Evolutionary conservation across 2,113 vertebrate genomes (phyloP).

Genomic region (Nibea albiflora): DNA sequence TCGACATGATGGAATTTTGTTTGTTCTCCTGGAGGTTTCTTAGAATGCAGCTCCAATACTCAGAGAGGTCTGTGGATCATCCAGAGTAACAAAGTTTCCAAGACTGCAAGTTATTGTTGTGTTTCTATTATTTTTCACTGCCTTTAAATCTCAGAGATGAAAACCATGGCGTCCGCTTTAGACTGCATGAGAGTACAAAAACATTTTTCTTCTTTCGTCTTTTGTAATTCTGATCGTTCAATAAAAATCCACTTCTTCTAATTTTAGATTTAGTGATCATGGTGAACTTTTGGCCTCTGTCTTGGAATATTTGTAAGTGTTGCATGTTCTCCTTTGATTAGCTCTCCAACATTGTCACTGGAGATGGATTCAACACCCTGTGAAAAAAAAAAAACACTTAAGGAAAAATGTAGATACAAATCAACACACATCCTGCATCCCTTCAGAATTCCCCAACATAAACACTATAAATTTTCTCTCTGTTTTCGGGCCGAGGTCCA

Average conservation of each 20-base stretch:
- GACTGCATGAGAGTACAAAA: not conserved
- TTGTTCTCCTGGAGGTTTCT: not conserved
- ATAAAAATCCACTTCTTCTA: not conserved
- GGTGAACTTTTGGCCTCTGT: not conserved
- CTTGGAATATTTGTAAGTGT: not conserved
- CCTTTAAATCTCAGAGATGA: not conserved
- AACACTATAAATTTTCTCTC: conserved; percentile 80
- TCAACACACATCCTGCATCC: conserved; percentile 73
- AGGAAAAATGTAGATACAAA: conserved; percentile 63
- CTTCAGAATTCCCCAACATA: conserved; percentile 73
- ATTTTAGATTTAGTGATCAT: not conserved
- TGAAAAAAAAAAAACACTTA: conserved; percentile 24
- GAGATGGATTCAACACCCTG: conserved; percentile 52
- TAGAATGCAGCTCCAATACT: conserved; percentile 3
- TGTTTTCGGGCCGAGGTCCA: conserved; percentile 65
- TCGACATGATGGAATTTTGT: not conserved
- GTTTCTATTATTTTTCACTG: conserved; percentile 5
- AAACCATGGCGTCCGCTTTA: not conserved
- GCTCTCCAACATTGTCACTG: conserved; percentile 11
- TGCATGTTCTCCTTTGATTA: conserved; percentile 25
- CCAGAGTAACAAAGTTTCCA: conserved; percentile 13
- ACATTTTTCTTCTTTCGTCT: too few relatives aligned
- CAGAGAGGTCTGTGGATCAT: conserved; percentile 20
- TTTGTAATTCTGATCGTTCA: not conserved
- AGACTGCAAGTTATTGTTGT: not conserved